Conservation (phyloP, 2,888 invertebrate species). For the Pteria penguin region DNA sequence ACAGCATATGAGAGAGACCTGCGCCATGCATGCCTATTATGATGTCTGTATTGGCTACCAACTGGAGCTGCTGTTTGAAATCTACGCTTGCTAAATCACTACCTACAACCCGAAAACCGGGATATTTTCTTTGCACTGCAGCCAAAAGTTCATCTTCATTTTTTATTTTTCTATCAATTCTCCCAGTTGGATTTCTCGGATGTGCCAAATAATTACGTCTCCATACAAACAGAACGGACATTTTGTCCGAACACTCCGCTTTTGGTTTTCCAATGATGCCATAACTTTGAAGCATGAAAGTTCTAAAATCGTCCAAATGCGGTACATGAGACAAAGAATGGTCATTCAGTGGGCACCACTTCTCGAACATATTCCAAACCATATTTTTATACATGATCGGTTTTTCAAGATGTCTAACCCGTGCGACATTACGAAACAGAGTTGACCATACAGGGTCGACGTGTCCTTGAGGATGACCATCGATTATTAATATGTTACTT, state of each 20-base stretch:
- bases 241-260: conserved; percentile 12
- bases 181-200: conserved; percentile 23
- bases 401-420: conserved; percentile 19
- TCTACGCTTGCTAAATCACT: conserved; percentile 2
- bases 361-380: conserved; percentile 33
- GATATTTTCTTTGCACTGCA: not conserved
- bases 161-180: conserved; percentile 14
- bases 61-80: not conserved
- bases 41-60: conserved; percentile 21
- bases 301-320: conserved; percentile 19
- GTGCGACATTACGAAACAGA: conserved; percentile 8
- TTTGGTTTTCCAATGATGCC: not conserved
- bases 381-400: not conserved
- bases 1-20: conserved; percentile 7
- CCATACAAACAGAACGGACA: conserved; percentile 18
- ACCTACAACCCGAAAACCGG: not conserved
- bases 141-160: conserved; percentile 20
- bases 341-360: conserved; percentile 26
- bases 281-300: conserved; percentile 2
- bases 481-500: conserved; percentile 4
- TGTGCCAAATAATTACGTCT: conserved; percentile 22
- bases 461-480: conserved; percentile 28
- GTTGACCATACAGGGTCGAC: conserved; percentile 19
- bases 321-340: conserved; percentile 11
- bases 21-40: conserved; percentile 30